These are phyloP conservation scores for Sylvia atricapilla DNA, from an alignment of 2,113 vertebrate species.

Conservation along the genomic window DNA sequence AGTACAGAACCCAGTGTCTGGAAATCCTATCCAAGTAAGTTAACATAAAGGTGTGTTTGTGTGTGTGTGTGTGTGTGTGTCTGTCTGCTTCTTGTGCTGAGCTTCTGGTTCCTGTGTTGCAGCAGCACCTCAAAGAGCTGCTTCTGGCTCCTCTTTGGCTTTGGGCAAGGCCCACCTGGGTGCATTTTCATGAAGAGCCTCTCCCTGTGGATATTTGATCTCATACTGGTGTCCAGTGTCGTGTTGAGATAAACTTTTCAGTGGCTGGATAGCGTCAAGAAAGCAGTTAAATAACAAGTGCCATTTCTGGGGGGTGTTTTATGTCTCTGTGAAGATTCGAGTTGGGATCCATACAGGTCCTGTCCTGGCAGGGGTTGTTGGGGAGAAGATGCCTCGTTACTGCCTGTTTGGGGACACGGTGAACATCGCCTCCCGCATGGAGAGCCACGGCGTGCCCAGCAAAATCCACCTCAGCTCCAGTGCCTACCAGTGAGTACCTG, in stretches of 20 bases:
- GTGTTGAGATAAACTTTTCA: neutral
- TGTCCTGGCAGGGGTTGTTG: conserved; percentile 73
- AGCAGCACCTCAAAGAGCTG: neutral
- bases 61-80: neutral
- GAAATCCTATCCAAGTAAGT: conserved; percentile 75
- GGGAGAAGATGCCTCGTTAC: conserved; percentile 80
- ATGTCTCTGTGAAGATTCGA: conserved; percentile 69
- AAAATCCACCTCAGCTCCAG: conserved; percentile 76
- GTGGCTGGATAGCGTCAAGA: neutral
- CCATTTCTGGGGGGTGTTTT: neutral
- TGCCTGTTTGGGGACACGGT: conserved; percentile 79
- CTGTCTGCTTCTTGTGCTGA: neutral
- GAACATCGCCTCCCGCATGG: conserved; percentile 77
- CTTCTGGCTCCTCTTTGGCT: neutral
- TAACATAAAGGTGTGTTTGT: neutral
- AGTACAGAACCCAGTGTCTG: conserved; percentile 78
- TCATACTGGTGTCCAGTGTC: neutral
- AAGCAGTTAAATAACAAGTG: conserved; percentile 4
- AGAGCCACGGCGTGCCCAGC: conserved; percentile 73
- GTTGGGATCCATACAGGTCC: conserved; percentile 76
- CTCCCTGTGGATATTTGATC: neutral
- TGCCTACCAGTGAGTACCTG: conserved; percentile 59
- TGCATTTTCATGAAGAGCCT: neutral
- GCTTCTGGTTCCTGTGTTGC: neutral
- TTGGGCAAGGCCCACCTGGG: neutral